Conservation (phyloP, 2,888 invertebrate species). For the Tribolium freemani region DNA sequence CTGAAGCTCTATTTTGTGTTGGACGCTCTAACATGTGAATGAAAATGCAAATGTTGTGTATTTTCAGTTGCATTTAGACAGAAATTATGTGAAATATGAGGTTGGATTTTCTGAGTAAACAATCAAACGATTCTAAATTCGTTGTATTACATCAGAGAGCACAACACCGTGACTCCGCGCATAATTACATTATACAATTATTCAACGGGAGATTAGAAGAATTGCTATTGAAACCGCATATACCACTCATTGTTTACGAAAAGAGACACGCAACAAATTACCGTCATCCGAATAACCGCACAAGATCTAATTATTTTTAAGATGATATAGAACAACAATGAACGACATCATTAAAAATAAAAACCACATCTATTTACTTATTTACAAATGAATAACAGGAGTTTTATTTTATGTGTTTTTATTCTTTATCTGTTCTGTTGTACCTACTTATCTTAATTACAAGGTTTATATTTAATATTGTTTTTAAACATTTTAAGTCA, state of each 20-base stretch:
- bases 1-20: conserved; percentile 26
- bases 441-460: too few relatives aligned
- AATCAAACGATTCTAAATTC: conserved; percentile 27
- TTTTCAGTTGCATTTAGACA: conserved; percentile 28
- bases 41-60: conserved; percentile 29
- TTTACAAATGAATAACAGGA: too few relatives aligned
- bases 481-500: too few relatives aligned
- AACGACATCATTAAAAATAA: not conserved
- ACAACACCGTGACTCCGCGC: conserved; percentile 40
- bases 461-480: too few relatives aligned
- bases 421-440: too few relatives aligned
- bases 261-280: not conserved
- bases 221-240: conserved; percentile 23
- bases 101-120: conserved; percentile 26
- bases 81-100: conserved; percentile 31
- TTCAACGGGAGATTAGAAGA: conserved; percentile 32
- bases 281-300: not conserved
- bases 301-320: not conserved
- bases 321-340: not conserved
- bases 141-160: conserved; percentile 37
- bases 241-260: not conserved
- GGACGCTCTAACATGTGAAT: conserved; percentile 11
- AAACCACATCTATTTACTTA: not conserved
- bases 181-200: conserved; percentile 29
- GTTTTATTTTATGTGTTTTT: too few relatives aligned